Conservation (phyloP, 2,797 vertebrate species). For the Tinamus major region DNA sequence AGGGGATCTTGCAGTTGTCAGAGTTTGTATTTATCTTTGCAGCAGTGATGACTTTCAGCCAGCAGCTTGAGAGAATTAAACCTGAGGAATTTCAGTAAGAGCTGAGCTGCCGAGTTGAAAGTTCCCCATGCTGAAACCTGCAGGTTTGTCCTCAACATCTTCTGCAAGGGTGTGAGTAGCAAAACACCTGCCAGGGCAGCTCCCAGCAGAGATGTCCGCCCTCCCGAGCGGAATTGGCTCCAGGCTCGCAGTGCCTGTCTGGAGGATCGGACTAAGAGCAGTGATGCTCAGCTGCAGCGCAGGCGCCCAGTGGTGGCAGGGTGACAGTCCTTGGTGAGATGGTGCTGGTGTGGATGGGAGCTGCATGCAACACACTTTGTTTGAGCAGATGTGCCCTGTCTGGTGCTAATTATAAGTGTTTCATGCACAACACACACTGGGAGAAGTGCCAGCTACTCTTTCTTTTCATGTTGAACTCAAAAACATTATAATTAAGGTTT, state of each 20-base stretch:
- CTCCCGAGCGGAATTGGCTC: not conserved
- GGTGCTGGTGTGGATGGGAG: not conserved
- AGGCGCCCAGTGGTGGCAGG: rapidly evolving
- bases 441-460: constrained; percentile 55
- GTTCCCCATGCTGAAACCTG: not conserved
- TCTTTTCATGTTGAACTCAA: constrained; percentile 14
- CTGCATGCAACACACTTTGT: not conserved
- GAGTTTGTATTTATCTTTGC: constrained; percentile 53
- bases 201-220: not conserved
- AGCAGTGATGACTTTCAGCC: constrained; percentile 60
- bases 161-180: not conserved
- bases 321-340: not conserved
- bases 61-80: constrained; percentile 28
- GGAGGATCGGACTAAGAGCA: not conserved
- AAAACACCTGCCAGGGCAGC: rapidly evolving
- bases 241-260: not conserved
- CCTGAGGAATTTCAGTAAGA: not conserved
- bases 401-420: constrained; percentile 19
- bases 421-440: constrained; percentile 35
- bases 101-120: not conserved
- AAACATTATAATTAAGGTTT: constrained; percentile 64
- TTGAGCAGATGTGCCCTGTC: constrained; percentile 62
- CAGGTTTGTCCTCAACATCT: not conserved
- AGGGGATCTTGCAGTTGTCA: not conserved
- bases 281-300: not conserved